phyloP scores from a whole-genome alignment of 2,888 invertebrate species.

The Melanophora roralis region DNA sequence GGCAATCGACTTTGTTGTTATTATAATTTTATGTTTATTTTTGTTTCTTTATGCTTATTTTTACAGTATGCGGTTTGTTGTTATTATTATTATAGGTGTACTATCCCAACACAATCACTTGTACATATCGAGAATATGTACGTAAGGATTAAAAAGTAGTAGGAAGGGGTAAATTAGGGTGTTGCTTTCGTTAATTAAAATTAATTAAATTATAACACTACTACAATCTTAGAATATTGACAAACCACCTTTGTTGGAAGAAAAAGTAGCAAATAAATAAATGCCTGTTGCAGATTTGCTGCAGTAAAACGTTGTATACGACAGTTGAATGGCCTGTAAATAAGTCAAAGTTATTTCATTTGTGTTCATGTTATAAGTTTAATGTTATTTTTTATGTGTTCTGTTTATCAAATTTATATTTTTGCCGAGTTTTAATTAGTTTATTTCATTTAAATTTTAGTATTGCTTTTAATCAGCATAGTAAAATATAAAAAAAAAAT shows the following conservation, averaged over 20 bases:
- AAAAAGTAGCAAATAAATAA: neutral
- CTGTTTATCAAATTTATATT: conserved; percentile 47
- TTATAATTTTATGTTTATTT: conserved; percentile 1
- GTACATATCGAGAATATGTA: too few species aligned
- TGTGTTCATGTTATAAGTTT: conserved; percentile 19
- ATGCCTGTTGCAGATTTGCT: conserved; percentile 35
- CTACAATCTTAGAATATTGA: conserved; percentile 17
- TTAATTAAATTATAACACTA: too few species aligned
- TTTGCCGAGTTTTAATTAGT: conserved; percentile 46
- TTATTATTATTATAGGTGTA: too few species aligned
- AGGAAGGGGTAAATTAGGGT: too few species aligned
- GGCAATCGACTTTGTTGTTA: conserved; percentile 16
- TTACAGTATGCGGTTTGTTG: too few species aligned
- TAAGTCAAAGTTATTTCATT: conserved; percentile 76
- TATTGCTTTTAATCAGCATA: conserved; percentile 27
- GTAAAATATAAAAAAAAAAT: too few species aligned
- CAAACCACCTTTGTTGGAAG: conserved; percentile 22
- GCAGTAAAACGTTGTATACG: conserved; percentile 26
- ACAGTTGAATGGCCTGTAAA: conserved; percentile 77
- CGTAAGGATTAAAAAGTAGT: too few species aligned
- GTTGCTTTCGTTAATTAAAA: too few species aligned
- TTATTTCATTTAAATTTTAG: conserved; percentile 6
- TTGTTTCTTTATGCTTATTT: neutral
- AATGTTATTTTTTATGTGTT: neutral
- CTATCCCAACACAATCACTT: neutral